phyloP scores from a whole-genome alignment of 2,113 vertebrate species.

The Cercopithecus mona region DNA sequence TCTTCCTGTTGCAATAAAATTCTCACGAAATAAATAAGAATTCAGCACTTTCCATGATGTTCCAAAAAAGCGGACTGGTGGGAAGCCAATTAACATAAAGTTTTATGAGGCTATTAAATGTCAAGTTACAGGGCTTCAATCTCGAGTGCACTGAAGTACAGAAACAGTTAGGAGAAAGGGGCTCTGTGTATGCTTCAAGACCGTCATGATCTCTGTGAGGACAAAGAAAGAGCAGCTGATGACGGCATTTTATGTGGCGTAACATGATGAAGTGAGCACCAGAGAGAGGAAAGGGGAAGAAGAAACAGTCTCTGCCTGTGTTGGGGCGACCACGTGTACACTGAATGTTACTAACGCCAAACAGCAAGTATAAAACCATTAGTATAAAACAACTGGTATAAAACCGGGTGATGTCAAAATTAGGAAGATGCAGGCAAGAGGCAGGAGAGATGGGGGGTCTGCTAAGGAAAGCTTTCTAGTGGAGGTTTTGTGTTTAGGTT shows the following conservation, averaged over 20 bases:
- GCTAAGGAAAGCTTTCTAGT: not conserved
- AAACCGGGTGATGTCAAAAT: accelerated
- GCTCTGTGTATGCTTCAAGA: not conserved
- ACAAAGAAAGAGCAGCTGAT: not conserved
- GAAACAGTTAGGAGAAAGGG: not conserved
- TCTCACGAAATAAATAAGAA: slow-evolving; percentile 27
- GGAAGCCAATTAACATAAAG: not conserved
- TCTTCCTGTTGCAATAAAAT: slow-evolving; percentile 40
- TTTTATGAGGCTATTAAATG: not conserved
- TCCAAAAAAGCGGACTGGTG: not conserved
- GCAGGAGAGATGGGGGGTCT: not conserved
- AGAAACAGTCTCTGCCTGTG: not conserved
- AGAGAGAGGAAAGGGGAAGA: not conserved
- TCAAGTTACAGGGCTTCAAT: not conserved
- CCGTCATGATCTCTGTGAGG: not conserved
- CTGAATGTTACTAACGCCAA: not conserved
- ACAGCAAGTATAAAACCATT: not conserved
- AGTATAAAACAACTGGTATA: too few relatives aligned
- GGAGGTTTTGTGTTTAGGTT: not conserved
- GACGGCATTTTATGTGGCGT: not conserved
- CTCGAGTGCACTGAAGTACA: not conserved
- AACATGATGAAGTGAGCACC: not conserved
- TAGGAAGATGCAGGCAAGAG: not conserved
- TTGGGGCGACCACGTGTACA: accelerated
- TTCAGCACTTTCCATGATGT: not conserved